Conservation (phyloP, 92 coral and sea anemone species). For the Epizoanthus scotinus region DNA sequence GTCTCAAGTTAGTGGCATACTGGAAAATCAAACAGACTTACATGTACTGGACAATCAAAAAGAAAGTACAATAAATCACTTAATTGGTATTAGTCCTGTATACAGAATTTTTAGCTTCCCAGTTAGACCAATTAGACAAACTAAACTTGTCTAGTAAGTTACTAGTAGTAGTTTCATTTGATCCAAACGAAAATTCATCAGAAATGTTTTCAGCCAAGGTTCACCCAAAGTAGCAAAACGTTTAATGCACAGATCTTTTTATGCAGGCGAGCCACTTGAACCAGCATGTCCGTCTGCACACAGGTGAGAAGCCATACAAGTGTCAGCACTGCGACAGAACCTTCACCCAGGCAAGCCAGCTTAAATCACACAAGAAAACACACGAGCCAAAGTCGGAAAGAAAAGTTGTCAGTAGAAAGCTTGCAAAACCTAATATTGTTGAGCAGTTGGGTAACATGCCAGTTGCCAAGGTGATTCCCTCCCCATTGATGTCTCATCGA, state of each 20-base stretch:
- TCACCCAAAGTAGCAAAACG: background rate
- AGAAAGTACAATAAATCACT: too few species aligned
- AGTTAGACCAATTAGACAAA: too few species aligned
- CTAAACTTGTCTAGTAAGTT: too few species aligned
- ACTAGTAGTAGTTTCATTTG: too few species aligned
- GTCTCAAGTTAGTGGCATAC: too few species aligned
- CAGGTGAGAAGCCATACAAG: constrained; percentile 96
- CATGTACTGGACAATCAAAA: too few species aligned
- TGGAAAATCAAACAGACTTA: too few species aligned
- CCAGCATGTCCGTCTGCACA: constrained; percentile 95
- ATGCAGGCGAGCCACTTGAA: constrained; percentile 97
- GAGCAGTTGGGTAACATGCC: background rate
- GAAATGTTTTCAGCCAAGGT: too few species aligned
- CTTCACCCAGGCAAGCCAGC: constrained; percentile 98
- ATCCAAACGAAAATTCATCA: too few species aligned
- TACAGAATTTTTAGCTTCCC: too few species aligned
- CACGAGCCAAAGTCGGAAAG: constrained; percentile 90
- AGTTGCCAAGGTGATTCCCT: constrained; percentile 1
- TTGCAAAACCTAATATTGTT: background rate
- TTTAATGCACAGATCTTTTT: background rate
- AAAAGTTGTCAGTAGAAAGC: constrained; percentile 36
- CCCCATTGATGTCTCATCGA: background rate
- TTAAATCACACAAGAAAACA: constrained; percentile 96
- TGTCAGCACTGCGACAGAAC: constrained; percentile 90
- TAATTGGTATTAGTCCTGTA: too few species aligned